Evolutionary conservation across 2,797 vertebrate species (phyloP).

Genomic region (Neoniphon sammara): DNA sequence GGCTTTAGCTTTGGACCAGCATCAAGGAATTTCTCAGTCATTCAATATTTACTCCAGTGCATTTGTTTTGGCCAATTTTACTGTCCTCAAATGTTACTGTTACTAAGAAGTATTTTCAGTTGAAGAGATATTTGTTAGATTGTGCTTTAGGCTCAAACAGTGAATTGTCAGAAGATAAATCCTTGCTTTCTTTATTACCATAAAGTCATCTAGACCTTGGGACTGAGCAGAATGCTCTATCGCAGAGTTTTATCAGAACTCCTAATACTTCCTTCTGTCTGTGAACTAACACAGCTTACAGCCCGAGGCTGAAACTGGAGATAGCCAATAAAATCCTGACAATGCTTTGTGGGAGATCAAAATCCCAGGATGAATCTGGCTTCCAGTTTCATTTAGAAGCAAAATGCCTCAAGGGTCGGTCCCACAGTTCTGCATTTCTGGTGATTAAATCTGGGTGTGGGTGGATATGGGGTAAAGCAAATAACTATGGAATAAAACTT

Average conservation of each 20-base stretch:
- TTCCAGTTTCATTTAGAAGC: slow-evolving; percentile 59
- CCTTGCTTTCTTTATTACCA: slow-evolving; percentile 21
- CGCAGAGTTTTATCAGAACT: slow-evolving; percentile 32
- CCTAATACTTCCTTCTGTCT: slow-evolving; percentile 24
- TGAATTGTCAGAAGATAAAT: not conserved
- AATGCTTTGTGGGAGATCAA: slow-evolving; percentile 57
- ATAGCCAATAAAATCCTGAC: slow-evolving; percentile 56
- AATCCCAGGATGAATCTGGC: slow-evolving; percentile 53
- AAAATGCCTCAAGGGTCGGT: slow-evolving; percentile 32
- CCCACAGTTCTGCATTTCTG: slow-evolving; percentile 56
- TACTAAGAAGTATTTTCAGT: not conserved
- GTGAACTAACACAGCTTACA: slow-evolving; percentile 35
- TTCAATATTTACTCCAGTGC: not conserved
- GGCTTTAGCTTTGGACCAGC: not conserved
- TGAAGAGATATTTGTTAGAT: not conserved
- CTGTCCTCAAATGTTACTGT: too few relatives aligned
- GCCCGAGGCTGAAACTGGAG: slow-evolving; percentile 46
- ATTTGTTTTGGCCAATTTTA: not conserved
- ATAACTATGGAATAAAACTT: slow-evolving; percentile 28
- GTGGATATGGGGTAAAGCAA: slow-evolving; percentile 33
- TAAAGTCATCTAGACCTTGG: slow-evolving; percentile 13
- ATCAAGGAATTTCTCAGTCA: not conserved
- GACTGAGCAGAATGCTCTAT: slow-evolving; percentile 13
- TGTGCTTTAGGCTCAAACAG: not conserved
- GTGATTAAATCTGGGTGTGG: slow-evolving; percentile 58